A percentile compares a stretch with the other conserved stretches of the same genome.
Evolutionary conservation across 2,797 vertebrate species (phyloP).

Genomic region (Pristis pectinata): DNA sequence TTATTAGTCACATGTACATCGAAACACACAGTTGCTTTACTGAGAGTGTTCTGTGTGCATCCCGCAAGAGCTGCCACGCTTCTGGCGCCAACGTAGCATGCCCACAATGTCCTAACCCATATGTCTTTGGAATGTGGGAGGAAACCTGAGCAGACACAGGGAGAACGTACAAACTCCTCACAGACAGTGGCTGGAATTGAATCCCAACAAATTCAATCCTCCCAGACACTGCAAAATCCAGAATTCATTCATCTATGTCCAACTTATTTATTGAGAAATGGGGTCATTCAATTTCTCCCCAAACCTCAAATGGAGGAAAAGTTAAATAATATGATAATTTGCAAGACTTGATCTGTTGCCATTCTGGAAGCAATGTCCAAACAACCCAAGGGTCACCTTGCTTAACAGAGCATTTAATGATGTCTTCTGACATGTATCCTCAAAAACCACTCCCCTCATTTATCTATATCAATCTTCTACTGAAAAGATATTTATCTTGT

Average conservation of each 20-base stretch:
- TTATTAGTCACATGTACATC: too few species aligned
- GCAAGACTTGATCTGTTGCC: background rate
- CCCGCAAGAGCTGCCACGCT: too few species aligned
- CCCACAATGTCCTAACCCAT: too few species aligned
- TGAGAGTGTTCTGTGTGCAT: too few species aligned
- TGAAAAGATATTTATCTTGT: background rate
- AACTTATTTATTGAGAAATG: background rate
- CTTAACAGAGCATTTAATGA: background rate
- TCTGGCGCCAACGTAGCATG: too few species aligned
- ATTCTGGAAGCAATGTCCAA: background rate
- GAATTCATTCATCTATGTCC: background rate
- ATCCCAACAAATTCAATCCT: background rate
- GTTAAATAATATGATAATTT: background rate
- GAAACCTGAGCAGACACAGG: too few species aligned
- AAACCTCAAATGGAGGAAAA: background rate
- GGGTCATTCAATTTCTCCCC: background rate
- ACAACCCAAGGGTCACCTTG: background rate
- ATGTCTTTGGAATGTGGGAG: too few species aligned
- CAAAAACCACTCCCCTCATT: too few species aligned
- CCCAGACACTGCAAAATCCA: background rate
- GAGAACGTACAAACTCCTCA: too few species aligned
- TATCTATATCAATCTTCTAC: background rate
- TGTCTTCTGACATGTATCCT: background rate
- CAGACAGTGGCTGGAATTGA: too few species aligned
- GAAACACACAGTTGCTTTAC: too few species aligned